Conservation (phyloP, 2,113 vertebrate species). For the Passer montanus region DNA sequence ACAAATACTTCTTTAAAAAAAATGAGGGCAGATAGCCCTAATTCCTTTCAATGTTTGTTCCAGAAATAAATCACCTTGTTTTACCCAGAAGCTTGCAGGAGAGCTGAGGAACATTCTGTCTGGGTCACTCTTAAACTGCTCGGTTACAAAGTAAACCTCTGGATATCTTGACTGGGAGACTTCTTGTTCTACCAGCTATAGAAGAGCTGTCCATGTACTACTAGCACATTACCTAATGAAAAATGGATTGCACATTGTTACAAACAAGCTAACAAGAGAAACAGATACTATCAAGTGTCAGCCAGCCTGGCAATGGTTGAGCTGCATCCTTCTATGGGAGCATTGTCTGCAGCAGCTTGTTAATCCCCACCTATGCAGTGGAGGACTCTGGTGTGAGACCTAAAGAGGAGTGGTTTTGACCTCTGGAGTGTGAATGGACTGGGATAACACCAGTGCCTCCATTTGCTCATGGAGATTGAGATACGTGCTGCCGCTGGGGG, state of each 20-base stretch:
- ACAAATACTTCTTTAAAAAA: not conserved
- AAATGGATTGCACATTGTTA: not conserved
- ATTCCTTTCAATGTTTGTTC: not conserved
- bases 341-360: not conserved
- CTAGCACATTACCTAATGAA: not conserved
- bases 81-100: not conserved
- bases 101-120: not conserved
- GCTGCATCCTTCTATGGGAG: not conserved
- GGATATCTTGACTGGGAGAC: not conserved
- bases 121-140: not conserved
- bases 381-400: not conserved
- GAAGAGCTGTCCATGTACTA: not conserved
- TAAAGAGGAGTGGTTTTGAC: not conserved
- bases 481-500: accelerated
- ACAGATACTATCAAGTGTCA: not conserved
- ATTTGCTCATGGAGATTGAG: not conserved
- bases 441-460: not conserved
- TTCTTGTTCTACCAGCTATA: not conserved
- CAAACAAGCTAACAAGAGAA: not conserved
- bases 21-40: not conserved
- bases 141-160: not conserved
- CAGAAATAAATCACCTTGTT: not conserved
- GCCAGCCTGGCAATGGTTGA: not conserved
- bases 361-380: accelerated
- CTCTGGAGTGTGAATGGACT: accelerated